Conservation (phyloP, 2,113 vertebrate genomes). For the Corythornis madagascariensis region DNA sequence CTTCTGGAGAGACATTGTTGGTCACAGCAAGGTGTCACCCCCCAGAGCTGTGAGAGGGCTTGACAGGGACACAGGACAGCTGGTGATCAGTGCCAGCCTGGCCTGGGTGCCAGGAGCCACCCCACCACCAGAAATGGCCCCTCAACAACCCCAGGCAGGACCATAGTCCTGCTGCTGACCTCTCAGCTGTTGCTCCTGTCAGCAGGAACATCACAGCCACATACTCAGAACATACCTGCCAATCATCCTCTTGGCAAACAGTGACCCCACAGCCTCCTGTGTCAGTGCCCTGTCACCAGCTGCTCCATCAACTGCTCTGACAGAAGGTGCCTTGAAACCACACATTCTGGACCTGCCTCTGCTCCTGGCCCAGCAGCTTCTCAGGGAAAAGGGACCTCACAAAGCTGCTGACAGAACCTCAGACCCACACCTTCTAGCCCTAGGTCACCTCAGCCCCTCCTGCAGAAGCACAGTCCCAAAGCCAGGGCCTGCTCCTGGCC, state of each 20-base stretch:
- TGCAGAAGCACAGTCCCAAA: background rate
- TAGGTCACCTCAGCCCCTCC: background rate
- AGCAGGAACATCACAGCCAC: rapidly evolving
- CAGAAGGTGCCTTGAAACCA: background rate
- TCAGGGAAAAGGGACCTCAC: background rate
- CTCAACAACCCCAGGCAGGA: background rate
- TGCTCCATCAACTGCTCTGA: background rate
- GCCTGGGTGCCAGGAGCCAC: background rate
- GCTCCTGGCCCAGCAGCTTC: background rate
- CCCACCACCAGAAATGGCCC: background rate
- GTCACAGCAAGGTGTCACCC: background rate
- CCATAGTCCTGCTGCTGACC: background rate
- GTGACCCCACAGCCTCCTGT: background rate
- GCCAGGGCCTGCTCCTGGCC: background rate
- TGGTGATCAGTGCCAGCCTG: background rate
- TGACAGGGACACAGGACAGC: background rate
- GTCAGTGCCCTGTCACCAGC: background rate
- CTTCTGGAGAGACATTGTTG: rapidly evolving
- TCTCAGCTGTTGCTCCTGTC: background rate
- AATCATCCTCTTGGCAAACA: background rate
- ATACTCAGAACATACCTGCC: background rate
- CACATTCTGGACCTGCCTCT: background rate
- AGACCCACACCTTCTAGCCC: background rate
- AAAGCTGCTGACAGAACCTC: background rate
- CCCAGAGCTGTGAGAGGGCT: background rate